Base-by-base conservation (phyloP, 2,113 vertebrate species). In the Phoenicopterus ruber region DNA sequence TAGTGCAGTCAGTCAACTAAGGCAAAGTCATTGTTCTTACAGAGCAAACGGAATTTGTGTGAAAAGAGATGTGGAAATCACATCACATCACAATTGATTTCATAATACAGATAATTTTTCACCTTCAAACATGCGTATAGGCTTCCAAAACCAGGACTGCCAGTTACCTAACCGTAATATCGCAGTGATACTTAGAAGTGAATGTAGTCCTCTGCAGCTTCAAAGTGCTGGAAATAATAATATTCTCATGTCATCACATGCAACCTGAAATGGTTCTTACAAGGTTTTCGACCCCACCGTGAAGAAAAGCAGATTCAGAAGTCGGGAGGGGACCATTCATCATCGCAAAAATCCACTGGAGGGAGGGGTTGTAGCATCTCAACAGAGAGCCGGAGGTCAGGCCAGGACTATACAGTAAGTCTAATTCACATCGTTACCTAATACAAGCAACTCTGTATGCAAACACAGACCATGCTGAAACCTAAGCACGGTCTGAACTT, bases 231-330 rank as follows among this genome's bases (percentile, higher is more conserved):
- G 49, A 61, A 88, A 40, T 20, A 84, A 31, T 17, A 55, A 24
- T 18, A 55, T 2, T 40, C 54, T n/a, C 14, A 28, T 46, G 76
- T 66, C 9, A 26, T 49, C 13, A 9, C 0, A 0, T 9, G 13
- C 24, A 40, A 44, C 10, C n/a, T 67, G 55, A 71, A 63, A 83
- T 22, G 32, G 47, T n/a, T 69, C 44, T 78, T 22, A 36, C 0
- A 42, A 58, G 38, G n/a, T 47, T 82, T 90, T 49, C 3, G 1
- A 29, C 14, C 26, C 16, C 26, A 50, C 1, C 2, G 0, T 25
- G 50, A 22, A 73, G 5, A 78, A 86, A 83, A 73, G 42, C 10
- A 44, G 61, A 63, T 18, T 11, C 3, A 2, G 8, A 76, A 61
- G 8, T 59, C 34, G 59, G 42, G 31, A 73, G 10, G 10, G 9